phyloP scores from a whole-genome alignment of 2,797 vertebrate genomes.

The Falco concolor region DNA sequence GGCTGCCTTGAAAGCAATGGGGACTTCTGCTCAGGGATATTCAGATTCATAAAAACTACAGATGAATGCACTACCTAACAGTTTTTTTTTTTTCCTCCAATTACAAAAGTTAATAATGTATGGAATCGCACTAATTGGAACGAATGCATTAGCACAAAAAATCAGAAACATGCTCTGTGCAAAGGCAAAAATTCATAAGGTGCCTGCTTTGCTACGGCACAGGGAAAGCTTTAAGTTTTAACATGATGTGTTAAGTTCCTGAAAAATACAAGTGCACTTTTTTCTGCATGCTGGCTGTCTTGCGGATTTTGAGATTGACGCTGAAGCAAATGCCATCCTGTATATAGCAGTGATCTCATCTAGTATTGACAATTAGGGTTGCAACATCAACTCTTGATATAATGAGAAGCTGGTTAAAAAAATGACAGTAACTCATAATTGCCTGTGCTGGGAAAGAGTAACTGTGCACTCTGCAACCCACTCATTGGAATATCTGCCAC shows the following conservation, averaged over 20 bases:
- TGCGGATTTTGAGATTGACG: neutral
- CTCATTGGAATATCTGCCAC: neutral
- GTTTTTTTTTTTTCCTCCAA: neutral
- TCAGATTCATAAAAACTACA: neutral
- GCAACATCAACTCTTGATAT: neutral
- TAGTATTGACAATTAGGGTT: neutral
- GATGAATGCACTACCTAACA: neutral
- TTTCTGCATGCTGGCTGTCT: neutral
- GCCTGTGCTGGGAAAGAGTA: neutral
- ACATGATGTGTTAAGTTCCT: neutral
- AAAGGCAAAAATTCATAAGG: neutral
- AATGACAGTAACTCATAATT: neutral
- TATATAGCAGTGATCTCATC: neutral
- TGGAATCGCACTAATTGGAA: neutral
- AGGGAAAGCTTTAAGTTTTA: neutral
- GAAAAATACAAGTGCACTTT: neutral
- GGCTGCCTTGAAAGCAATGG: neutral
- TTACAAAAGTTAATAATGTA: neutral
- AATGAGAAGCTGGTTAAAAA: neutral
- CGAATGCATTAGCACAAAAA: neutral
- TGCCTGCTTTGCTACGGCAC: neutral
- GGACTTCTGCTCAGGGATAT: neutral
- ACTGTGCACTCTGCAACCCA: neutral
- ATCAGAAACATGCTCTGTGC: neutral
- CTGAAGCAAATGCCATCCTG: neutral